Evolutionary conservation across 2,888 invertebrate species (phyloP).

Genomic region (Entomobrya multifasciata): DNA sequence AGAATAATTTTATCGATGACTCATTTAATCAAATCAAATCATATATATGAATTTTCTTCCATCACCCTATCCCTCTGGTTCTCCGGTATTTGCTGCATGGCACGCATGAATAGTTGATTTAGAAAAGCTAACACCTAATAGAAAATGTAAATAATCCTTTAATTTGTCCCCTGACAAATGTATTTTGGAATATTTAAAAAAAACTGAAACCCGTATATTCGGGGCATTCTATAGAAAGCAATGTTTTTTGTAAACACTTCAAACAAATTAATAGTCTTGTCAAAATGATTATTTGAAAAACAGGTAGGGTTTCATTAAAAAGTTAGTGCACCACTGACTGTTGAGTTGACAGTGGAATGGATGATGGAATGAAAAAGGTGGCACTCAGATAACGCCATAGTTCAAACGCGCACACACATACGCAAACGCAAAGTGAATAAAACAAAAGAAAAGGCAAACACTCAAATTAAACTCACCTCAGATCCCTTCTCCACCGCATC

Average conservation of each 20-base stretch:
- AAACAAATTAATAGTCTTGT: background rate
- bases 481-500: slow-evolving; percentile 50
- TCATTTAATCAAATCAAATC: background rate
- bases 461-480: slow-evolving; percentile 48
- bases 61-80: slow-evolving; percentile 41
- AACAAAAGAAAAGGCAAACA: background rate
- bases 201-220: background rate
- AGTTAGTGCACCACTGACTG: background rate
- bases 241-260: background rate
- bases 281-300: background rate
- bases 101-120: slow-evolving; percentile 25
- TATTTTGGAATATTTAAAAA: too few relatives aligned
- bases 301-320: background rate
- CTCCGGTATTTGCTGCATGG: background rate
- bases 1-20: background rate
- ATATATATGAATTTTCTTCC: too few relatives aligned
- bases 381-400: too few relatives aligned
- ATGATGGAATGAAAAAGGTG: background rate
- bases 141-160: background rate
- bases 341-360: background rate
- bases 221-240: background rate
- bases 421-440: background rate
- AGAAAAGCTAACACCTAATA: slow-evolving; percentile 40
- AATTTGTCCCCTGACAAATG: too few relatives aligned
- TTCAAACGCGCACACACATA: too few relatives aligned